Evolutionary conservation across 2,113 vertebrate genomes (phyloP).

Genomic region (Hemiprocne comata): DNA sequence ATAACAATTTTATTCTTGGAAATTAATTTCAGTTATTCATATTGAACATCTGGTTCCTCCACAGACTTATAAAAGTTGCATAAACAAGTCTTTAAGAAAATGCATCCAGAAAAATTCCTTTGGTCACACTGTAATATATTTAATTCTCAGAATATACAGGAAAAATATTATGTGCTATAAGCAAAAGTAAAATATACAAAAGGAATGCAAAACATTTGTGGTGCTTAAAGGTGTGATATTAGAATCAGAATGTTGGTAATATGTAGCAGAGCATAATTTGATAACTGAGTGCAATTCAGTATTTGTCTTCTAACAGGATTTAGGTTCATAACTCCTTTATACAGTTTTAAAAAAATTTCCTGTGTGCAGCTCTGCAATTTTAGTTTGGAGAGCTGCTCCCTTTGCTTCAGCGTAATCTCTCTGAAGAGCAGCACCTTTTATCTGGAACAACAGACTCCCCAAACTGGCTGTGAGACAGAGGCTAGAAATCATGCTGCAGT

Average conservation of each 20-base stretch:
- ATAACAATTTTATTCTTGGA: neutral
- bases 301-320: neutral
- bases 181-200: neutral
- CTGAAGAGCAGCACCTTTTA: constrained; percentile 32
- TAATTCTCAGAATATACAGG: neutral
- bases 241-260: neutral
- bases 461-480: neutral
- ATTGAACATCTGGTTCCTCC: neutral
- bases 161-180: neutral
- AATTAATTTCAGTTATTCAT: neutral
- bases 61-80: neutral
- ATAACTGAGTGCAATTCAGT: neutral
- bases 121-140: neutral
- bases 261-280: neutral
- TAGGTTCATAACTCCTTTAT: neutral
- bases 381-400: neutral
- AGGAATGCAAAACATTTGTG: neutral
- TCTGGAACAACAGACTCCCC: neutral
- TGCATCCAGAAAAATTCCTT: neutral
- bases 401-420: neutral
- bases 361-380: neutral
- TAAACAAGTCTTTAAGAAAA: constrained; percentile 6
- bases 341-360: neutral
- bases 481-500: neutral
- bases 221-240: neutral